Conservation (phyloP, 2,113 vertebrate species). For the Zapus hudsonius region DNA sequence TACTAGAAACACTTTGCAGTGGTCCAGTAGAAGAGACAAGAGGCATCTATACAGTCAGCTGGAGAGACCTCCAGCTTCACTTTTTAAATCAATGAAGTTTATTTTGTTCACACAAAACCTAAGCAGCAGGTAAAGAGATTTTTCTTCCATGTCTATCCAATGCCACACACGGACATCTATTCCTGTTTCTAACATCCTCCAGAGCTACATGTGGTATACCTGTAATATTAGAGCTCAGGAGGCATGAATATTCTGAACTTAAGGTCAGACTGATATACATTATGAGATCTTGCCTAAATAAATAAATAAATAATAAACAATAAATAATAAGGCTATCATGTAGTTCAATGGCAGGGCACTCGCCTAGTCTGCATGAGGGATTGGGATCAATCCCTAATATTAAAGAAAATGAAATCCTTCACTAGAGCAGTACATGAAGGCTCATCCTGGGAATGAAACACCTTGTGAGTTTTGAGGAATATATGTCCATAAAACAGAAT, state of each 20-base stretch:
- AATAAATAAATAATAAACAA: not conserved
- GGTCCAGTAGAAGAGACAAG: not conserved
- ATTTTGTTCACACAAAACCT: not conserved
- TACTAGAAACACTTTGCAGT: not conserved
- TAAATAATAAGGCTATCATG: too few species aligned
- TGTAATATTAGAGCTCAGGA: not conserved
- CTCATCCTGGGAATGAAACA: not conserved
- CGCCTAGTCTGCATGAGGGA: not conserved
- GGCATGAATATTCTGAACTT: not conserved
- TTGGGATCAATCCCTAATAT: not conserved
- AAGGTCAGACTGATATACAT: not conserved
- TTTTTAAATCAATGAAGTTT: not conserved
- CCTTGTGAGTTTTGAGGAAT: not conserved
- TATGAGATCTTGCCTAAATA: not conserved
- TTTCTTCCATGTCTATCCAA: not conserved
- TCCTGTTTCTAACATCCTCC: not conserved
- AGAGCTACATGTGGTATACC: not conserved
- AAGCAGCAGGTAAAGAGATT: not conserved
- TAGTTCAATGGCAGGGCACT: not conserved
- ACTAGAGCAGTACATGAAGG: not conserved
- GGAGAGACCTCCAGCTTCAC: not conserved
- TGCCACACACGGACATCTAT: rapidly evolving
- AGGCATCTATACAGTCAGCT: not conserved
- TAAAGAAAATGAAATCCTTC: not conserved
- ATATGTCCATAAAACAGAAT: not conserved